These are phyloP conservation scores for Ophiodon elongatus DNA, from an alignment of 2,113 vertebrate genomes.

Conservation along the genomic window DNA sequence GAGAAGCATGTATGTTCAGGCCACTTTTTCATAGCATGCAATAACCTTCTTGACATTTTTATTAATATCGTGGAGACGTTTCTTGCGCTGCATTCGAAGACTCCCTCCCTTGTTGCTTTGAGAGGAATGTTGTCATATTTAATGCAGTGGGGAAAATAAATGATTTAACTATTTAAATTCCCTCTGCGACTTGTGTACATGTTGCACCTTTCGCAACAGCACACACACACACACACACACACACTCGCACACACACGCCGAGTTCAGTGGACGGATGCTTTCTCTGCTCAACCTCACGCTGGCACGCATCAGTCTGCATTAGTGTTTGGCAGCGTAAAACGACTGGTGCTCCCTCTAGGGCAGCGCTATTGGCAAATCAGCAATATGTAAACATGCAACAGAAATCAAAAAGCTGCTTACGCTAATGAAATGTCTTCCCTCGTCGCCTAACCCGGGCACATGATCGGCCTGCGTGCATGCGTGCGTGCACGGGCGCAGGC, in stretches of 20 bases:
- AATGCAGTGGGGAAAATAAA: not conserved
- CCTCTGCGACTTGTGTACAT: not conserved
- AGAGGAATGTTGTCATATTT: not conserved
- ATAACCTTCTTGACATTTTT: no score
- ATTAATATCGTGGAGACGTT: not conserved
- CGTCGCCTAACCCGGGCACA: not conserved
- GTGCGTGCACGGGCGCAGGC: no score
- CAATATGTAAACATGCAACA: constrained; percentile 5
- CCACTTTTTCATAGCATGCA: not conserved
- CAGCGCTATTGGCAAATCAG: not conserved
- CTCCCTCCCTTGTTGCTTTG: not conserved
- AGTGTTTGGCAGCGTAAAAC: not conserved
- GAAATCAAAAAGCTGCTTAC: constrained; percentile 62
- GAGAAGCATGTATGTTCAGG: not conserved
- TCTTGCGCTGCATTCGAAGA: not conserved
- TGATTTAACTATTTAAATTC: constrained; percentile 10
- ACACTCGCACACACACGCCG: not conserved
- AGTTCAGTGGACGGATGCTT: not conserved
- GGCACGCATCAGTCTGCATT: not conserved
- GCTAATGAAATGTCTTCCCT: constrained; percentile 40
- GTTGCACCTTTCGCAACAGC: constrained; percentile 1
- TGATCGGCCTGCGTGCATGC: accelerated
- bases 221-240: not conserved
- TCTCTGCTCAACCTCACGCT: constrained; percentile 2
- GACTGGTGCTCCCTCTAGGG: not conserved